These are phyloP conservation scores for Caerostris extrusa DNA, from an alignment of 1,140 invertebrate genomes.

Conservation along the genomic window DNA sequence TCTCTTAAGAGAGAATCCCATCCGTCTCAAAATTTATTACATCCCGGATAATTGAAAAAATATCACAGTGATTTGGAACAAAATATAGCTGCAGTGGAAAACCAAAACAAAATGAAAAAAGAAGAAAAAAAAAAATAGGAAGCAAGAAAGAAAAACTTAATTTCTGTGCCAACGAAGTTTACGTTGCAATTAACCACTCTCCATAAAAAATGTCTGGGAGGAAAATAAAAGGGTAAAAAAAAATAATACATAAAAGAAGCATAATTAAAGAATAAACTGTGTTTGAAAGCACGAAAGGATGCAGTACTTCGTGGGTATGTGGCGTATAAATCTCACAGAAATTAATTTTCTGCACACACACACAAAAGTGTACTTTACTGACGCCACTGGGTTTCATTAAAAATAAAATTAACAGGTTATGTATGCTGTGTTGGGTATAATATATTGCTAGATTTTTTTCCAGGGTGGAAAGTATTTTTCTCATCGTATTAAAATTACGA, in stretches of 20 bases:
- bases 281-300: not conserved
- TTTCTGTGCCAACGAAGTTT: conserved; percentile 48
- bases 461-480: too few relatives aligned
- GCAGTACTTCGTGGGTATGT: not conserved
- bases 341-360: conserved; percentile 55
- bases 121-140: too few relatives aligned
- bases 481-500: too few relatives aligned
- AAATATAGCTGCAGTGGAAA: not conserved
- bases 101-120: not conserved
- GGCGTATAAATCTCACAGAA: conserved; percentile 58
- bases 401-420: conserved; percentile 42
- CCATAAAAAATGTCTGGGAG: conserved; percentile 53
- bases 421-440: not conserved
- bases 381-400: conserved; percentile 58
- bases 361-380: conserved; percentile 39
- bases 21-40: conserved; percentile 54
- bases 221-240: not conserved
- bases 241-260: not conserved
- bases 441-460: conserved; percentile 10
- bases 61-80: conserved; percentile 23
- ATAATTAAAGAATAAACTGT: conserved; percentile 18
- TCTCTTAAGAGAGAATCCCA: not conserved
- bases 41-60: conserved; percentile 46
- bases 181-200: conserved; percentile 67
- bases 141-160: conserved; percentile 49